Evolutionary conservation across 1,140 invertebrate species (phyloP).

Genomic region (Acromyrmex heyeri): DNA sequence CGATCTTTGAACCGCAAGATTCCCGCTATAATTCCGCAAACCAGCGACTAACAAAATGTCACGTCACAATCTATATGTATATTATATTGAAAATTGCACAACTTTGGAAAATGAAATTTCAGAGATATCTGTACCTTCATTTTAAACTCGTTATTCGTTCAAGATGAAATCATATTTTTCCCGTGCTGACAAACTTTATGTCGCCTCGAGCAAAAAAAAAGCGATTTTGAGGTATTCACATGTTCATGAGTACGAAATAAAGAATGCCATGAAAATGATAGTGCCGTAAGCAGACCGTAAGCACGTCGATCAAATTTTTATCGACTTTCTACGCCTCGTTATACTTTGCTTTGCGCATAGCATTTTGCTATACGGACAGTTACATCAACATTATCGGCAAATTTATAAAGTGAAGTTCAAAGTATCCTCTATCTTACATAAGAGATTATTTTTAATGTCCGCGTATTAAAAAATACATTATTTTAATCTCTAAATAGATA

Average conservation of each 20-base stretch:
- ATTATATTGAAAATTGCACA: background rate
- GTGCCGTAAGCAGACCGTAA: slow-evolving; percentile 49
- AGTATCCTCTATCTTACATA: background rate
- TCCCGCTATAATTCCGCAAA: too few relatives aligned
- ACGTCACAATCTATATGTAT: background rate
- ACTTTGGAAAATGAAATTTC: slow-evolving; percentile 3
- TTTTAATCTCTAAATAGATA: background rate
- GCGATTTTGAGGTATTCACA: slow-evolving; percentile 41
- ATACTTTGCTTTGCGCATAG: slow-evolving; percentile 43
- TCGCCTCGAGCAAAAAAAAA: background rate
- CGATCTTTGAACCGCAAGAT: too few relatives aligned
- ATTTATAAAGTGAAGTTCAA: slow-evolving; percentile 45
- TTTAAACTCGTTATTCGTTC: background rate
- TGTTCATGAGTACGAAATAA: slow-evolving; percentile 42
- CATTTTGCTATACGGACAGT: slow-evolving; percentile 1
- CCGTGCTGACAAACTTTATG: slow-evolving; percentile 26
- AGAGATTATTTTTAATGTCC: background rate
- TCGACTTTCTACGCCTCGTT: slow-evolving; percentile 47
- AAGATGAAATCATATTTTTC: slow-evolving; percentile 49
- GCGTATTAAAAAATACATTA: background rate
- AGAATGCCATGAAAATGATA: slow-evolving; percentile 19
- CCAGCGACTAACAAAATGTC: too few relatives aligned
- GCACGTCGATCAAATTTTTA: slow-evolving; percentile 68
- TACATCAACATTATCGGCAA: slow-evolving; percentile 28
- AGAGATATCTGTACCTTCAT: slow-evolving; percentile 11